Percentiles rank a stretch among this genome's conserved stretches.
Evolutionary conservation across 1,140 invertebrate genomes (phyloP).

Genomic region (Saccostrea cuccullata): DNA sequence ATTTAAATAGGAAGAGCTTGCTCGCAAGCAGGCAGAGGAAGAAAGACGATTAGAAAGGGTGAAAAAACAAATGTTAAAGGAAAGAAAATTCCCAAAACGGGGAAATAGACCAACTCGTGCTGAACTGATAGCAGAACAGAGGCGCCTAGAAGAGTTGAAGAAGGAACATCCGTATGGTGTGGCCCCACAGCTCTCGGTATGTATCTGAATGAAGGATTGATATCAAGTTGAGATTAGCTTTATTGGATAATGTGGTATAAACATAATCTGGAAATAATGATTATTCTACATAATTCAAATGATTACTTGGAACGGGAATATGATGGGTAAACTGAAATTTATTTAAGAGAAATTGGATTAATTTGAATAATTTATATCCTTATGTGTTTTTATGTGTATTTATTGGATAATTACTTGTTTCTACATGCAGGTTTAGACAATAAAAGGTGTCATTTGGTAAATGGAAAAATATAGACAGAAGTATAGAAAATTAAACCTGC

Average conservation of each 20-base stretch:
- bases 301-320: background rate
- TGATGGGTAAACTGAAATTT: background rate
- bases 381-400: background rate
- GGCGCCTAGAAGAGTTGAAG: constrained; percentile 45
- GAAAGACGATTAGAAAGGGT: constrained; percentile 35
- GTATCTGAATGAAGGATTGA: background rate
- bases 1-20: constrained; percentile 36
- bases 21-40: constrained; percentile 3
- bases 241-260: background rate
- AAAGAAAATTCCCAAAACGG: constrained; percentile 48
- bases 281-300: background rate
- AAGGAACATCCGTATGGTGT: constrained; percentile 50
- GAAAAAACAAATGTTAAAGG: constrained; percentile 50
- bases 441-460: constrained; percentile 7
- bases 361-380: background rate
- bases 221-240: background rate
- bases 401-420: background rate
- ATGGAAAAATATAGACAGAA: background rate
- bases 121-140: constrained; percentile 46
- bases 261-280: background rate
- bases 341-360: background rate
- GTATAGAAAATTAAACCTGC: constrained; percentile 7
- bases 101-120: constrained; percentile 42
- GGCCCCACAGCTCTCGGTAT: constrained; percentile 51
- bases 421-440: background rate